Evolutionary conservation across 2,888 invertebrate species (phyloP).

Genomic region (Cephus nigrinus): DNA sequence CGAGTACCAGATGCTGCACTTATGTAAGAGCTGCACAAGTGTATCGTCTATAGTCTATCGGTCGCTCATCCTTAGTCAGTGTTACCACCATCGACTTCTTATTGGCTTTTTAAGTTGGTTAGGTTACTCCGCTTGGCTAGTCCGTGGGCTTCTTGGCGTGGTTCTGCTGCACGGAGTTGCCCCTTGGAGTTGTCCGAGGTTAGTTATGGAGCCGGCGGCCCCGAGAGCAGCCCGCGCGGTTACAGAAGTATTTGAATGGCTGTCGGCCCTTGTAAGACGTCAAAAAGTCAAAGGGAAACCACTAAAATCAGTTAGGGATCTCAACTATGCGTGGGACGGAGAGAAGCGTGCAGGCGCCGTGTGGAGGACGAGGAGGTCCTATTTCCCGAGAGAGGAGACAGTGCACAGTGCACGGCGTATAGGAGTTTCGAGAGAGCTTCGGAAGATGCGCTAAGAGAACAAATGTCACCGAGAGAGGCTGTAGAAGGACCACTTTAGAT

Average conservation of each 20-base stretch:
- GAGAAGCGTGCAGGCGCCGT: constrained; percentile 27
- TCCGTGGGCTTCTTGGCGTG: background rate
- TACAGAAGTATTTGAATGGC: constrained; percentile 63
- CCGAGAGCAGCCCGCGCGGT: constrained; percentile 48
- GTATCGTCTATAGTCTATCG: background rate
- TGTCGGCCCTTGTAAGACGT: constrained; percentile 64
- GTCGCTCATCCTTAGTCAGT: background rate
- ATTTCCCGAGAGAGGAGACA: constrained; percentile 12
- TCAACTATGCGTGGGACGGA: constrained; percentile 56
- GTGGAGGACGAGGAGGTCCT: constrained; percentile 21
- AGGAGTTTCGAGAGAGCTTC: background rate
- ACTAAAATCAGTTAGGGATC: constrained; percentile 66
- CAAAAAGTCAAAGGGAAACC: constrained; percentile 66
- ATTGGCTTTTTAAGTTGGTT: background rate
- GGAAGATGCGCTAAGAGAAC: constrained; percentile 6
- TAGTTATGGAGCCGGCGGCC: constrained; percentile 58
- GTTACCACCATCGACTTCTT: background rate
- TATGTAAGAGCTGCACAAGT: background rate
- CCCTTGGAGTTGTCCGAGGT: constrained; percentile 56
- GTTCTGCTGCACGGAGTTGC: background rate
- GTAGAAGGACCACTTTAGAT: constrained; percentile 20
- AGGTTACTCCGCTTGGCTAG: background rate
- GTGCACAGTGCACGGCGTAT: background rate
- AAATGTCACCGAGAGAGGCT: constrained; percentile 1
- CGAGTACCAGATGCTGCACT: background rate